Evolutionary conservation across 2,888 invertebrate species (phyloP).

Genomic region (Eupithecia vulgata): DNA sequence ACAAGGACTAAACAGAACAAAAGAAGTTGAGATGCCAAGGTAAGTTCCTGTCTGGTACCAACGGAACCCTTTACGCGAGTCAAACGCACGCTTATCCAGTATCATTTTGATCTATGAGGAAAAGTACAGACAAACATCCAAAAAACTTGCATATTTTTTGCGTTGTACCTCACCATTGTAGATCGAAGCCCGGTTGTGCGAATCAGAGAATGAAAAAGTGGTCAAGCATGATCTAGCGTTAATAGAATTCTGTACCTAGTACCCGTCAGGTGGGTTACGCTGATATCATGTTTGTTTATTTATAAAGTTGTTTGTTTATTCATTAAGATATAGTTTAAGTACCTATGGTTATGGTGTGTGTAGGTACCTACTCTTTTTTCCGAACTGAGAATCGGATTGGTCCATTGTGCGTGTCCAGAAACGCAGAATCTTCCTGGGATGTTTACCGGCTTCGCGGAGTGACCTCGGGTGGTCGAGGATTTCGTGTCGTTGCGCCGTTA

Average conservation of each 20-base stretch:
- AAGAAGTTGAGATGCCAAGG: background rate
- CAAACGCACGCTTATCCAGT: background rate
- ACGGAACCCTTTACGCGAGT: background rate
- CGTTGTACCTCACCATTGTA: constrained; percentile 2
- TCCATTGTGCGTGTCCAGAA: no score
- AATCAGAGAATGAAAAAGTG: constrained; percentile 23
- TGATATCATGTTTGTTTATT: background rate
- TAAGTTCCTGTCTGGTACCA: background rate
- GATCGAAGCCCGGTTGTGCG: constrained; percentile 30
- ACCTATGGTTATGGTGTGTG: no score
- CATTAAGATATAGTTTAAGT: no score
- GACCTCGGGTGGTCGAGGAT: no score
- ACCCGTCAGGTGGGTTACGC: background rate
- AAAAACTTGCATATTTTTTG: constrained; percentile 16
- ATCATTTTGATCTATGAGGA: constrained; percentile 9
- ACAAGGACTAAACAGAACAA: background rate
- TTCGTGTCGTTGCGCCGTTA: no score
- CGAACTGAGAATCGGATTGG: no score
- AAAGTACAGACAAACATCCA: constrained; percentile 13
- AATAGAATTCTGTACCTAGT: background rate
- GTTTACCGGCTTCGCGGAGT: no score
- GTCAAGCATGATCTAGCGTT: constrained; percentile 23
- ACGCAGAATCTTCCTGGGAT: no score
- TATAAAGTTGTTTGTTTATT: background rate
- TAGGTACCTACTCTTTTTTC: no score